Conservation (phyloP, 2,797 vertebrate genomes). For the Chaetophractus vellerosus region DNA sequence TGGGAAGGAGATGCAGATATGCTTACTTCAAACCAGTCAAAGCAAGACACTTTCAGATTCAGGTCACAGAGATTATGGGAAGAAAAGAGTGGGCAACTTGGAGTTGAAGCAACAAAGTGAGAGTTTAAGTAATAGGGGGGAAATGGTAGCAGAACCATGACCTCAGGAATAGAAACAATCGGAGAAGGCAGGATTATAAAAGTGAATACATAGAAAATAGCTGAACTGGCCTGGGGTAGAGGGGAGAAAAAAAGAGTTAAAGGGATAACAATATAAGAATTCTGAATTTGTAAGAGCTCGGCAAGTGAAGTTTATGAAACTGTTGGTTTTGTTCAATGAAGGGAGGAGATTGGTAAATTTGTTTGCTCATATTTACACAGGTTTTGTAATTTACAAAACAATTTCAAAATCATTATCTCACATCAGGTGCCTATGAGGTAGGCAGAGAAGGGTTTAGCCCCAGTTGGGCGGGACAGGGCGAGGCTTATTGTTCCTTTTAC, state of each 20-base stretch:
- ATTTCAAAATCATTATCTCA: conserved; percentile 48
- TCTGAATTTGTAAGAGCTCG: background rate
- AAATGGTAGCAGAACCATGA: background rate
- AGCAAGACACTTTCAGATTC: background rate
- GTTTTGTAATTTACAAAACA: conserved; percentile 54
- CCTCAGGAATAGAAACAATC: background rate
- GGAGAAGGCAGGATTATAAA: background rate
- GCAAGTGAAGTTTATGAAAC: conserved; percentile 21
- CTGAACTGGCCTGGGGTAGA: background rate
- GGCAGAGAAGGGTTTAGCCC: background rate
- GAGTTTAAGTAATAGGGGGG: background rate
- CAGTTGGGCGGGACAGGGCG: accelerated
- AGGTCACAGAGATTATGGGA: background rate
- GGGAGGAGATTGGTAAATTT: background rate
- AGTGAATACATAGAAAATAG: background rate
- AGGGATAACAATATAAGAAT: background rate
- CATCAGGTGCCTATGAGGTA: background rate
- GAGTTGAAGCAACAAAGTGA: background rate
- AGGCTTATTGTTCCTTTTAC: background rate
- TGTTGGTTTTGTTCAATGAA: conserved; percentile 17
- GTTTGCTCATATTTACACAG: background rate
- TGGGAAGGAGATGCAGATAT: background rate
- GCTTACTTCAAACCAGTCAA: background rate
- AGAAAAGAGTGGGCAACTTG: background rate
- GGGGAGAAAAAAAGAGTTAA: background rate